phyloP scores from a whole-genome alignment of 2,888 invertebrate species.

The Polydesmus complanatus region DNA sequence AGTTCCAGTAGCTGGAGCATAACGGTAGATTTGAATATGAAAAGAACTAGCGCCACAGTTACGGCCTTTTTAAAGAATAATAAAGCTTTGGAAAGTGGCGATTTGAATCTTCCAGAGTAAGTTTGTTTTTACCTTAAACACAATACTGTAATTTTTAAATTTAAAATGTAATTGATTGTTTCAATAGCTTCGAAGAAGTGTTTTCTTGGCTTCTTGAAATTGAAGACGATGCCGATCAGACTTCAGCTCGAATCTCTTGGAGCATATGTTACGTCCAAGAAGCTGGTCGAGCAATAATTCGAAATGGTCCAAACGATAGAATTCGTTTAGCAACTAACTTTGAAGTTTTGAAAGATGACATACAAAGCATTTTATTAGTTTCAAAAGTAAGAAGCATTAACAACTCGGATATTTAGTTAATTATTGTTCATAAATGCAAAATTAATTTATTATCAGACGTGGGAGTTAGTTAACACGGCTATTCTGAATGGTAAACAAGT shows the following conservation, averaged over 20 bases:
- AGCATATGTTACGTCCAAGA: constrained; percentile 52
- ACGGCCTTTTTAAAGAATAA: constrained; percentile 44
- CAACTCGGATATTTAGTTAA: neutral
- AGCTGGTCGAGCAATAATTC: constrained; percentile 19
- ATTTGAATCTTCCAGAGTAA: constrained; percentile 8
- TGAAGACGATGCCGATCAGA: constrained; percentile 59
- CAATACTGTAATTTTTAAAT: too few species aligned
- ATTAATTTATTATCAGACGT: constrained; percentile 49
- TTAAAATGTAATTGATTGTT: too few species aligned
- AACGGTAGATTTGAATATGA: constrained; percentile 68
- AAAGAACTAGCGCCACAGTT: constrained; percentile 75
- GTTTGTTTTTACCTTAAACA: neutral
- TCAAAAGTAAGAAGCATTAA: constrained; percentile 54
- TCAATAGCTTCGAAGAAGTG: constrained; percentile 52
- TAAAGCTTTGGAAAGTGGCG: too few species aligned
- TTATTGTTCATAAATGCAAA: neutral
- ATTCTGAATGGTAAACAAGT: constrained; percentile 86
- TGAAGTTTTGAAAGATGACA: constrained; percentile 84
- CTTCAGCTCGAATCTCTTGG: constrained; percentile 77
- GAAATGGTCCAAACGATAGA: constrained; percentile 30
- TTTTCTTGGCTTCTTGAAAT: constrained; percentile 87
- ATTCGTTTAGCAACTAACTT: constrained; percentile 64
- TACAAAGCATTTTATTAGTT: constrained; percentile 82
- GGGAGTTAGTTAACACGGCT: constrained; percentile 90
- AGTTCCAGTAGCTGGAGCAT: constrained; percentile 67